Evolutionary conservation across 2,888 invertebrate species (phyloP), one percentile per base, ranked within the genome.

Genomic region (Miltochrista miniata): DNA sequence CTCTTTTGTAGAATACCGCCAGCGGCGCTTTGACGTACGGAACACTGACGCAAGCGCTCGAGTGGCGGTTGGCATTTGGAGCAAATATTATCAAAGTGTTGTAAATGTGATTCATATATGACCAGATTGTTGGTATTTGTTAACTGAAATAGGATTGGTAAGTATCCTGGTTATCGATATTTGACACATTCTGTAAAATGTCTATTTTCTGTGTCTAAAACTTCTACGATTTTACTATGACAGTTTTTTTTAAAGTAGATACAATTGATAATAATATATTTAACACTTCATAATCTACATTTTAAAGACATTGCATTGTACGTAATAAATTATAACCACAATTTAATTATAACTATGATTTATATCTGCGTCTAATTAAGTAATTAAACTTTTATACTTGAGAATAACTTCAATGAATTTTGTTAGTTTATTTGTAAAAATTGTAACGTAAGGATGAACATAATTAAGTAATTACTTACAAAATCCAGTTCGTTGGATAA

Each of bases 1-100:
- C 82, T 81, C 82, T 88, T 88, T 87, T 87, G 82, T 81, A 72
- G 80, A 76, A 70, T 79, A 77, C 74, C 74, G 72, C 73, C 70
- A 57, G 64, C 59, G 83, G 74, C 68, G 67, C 59, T 73, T 65
- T 78, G 76, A 76, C 70, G 69, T 61, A 55, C 42, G 54, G 55
- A 24, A 24, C 5, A 64, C 56, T 65, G 68, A 66, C 68, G 62
- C 62, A 65, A 68, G 43, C 53, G 54, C 56, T 60, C 59, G 60
- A 60, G 65, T 61, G 61, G 48, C 58, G 56, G 18, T 24, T 24
- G 54, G 55, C 51, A 63, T 64, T 60, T 54, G 46, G 56, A 53
- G 47, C 59, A 33, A 48, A 48, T 45, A 55, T 59, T 68, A 69
- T 69, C 64, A 60, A 58, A 59, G 53, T 56, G 48, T 61, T 51